A percentile compares a stretch with the other conserved stretches of the same genome.
phyloP scores from a whole-genome alignment of 2,888 invertebrate genomes.

The Elegia similella region DNA sequence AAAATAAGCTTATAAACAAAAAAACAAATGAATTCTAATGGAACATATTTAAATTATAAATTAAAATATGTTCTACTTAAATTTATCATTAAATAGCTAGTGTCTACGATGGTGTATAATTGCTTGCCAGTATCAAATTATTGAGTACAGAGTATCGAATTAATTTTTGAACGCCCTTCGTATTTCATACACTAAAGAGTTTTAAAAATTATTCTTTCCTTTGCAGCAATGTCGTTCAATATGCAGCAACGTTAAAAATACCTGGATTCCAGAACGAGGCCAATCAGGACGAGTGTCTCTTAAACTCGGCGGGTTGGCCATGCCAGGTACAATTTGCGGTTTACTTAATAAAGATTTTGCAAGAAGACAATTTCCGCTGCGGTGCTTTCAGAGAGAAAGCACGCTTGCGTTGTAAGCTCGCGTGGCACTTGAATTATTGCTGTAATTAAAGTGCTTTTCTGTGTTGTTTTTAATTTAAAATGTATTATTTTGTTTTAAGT shows the following conservation, averaged over 20 bases:
- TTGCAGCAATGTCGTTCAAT: not conserved
- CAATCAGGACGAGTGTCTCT: not conserved
- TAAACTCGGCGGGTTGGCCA: not conserved
- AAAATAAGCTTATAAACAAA: too few species aligned
- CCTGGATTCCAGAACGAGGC: not conserved
- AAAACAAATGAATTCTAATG: too few species aligned
- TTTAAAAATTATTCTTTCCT: too few species aligned
- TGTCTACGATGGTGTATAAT: too few species aligned
- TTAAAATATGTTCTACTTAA: too few species aligned
- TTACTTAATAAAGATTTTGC: slow-evolving; percentile 4
- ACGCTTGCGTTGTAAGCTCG: slow-evolving; percentile 1
- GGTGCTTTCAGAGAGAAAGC: slow-evolving; percentile 6
- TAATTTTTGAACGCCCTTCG: too few species aligned
- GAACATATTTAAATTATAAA: too few species aligned
- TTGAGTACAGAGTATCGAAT: too few species aligned
- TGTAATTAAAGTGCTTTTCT: slow-evolving; percentile 4
- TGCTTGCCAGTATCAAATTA: too few species aligned
- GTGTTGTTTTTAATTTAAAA: slow-evolving; percentile 5
- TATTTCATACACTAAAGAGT: too few species aligned
- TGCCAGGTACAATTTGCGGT: slow-evolving; percentile 4
- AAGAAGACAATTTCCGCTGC: not conserved
- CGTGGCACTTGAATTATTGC: slow-evolving; percentile 8
- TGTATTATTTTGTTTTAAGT: not conserved
- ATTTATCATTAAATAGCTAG: too few species aligned
- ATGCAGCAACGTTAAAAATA: not conserved